Evolutionary conservation across 2,888 invertebrate species (phyloP).

Genomic region (Monopis laevigella): DNA sequence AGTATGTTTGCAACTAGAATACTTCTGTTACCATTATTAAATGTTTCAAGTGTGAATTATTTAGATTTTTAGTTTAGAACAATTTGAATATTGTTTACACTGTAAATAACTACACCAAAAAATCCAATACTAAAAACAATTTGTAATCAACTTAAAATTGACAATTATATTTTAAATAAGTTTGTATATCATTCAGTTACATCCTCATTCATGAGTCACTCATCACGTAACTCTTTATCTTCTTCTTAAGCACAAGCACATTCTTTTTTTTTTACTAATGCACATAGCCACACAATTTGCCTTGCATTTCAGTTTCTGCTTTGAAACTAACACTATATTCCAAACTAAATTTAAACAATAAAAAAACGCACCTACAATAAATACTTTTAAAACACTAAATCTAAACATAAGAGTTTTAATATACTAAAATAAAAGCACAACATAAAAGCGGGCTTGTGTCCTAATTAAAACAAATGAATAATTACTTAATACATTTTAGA

Average conservation of each 20-base stretch:
- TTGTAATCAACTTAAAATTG: no score
- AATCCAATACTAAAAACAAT: not conserved
- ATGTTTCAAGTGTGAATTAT: not conserved
- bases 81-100: not conserved
- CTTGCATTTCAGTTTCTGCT: not conserved
- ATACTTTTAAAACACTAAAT: not conserved
- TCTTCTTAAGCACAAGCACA: constrained; percentile 4
- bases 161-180: not conserved
- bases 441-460: no score
- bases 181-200: not conserved
- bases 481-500: not conserved
- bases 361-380: constrained; percentile 3
- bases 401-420: no score
- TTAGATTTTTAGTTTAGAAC: not conserved
- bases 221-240: constrained; percentile 1
- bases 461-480: constrained; percentile 2
- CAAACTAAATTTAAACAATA: not conserved
- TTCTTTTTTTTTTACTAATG: not conserved
- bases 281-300: not conserved
- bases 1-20: not conserved
- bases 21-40: not conserved
- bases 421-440: no score
- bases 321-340: not conserved
- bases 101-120: not conserved
- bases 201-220: not conserved